These are phyloP conservation scores for Colaptes auratus DNA, from an alignment of 2,113 vertebrate species.

Conservation along the genomic window DNA sequence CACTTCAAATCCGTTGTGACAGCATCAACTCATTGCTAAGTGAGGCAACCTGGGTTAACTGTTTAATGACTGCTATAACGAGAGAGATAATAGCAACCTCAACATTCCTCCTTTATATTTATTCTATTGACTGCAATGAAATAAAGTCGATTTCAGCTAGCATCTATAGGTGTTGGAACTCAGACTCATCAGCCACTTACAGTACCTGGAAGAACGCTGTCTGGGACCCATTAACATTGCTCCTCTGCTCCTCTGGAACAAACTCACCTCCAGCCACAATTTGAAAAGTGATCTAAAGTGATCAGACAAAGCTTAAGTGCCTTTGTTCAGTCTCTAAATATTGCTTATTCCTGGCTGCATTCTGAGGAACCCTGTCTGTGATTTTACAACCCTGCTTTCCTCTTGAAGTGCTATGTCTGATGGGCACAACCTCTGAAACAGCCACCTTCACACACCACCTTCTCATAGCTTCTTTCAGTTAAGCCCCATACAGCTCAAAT, in stretches of 20 bases:
- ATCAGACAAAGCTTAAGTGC: neutral
- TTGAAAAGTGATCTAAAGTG: neutral
- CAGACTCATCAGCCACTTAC: neutral
- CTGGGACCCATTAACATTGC: neutral
- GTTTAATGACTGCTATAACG: neutral
- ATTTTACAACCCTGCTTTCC: constrained; percentile 8
- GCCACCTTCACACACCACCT: neutral
- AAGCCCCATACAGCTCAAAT: neutral
- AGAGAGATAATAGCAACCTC: neutral
- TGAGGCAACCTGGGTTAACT: neutral
- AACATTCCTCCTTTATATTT: neutral
- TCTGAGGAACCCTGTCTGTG: neutral
- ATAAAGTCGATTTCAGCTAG: neutral
- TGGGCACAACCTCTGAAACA: neutral
- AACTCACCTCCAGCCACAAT: neutral
- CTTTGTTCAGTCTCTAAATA: neutral
- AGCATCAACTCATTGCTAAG: neutral
- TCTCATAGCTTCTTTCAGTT: constrained; percentile 1
- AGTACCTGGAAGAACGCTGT: neutral
- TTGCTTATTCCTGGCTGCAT: neutral
- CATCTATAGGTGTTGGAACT: neutral
- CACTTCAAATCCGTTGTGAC: neutral
- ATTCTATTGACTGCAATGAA: neutral
- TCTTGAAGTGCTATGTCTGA: neutral
- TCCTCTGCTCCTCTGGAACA: neutral